Base-by-base conservation (phyloP, 2,797 vertebrate species). In the Mallotus villosus region DNA sequence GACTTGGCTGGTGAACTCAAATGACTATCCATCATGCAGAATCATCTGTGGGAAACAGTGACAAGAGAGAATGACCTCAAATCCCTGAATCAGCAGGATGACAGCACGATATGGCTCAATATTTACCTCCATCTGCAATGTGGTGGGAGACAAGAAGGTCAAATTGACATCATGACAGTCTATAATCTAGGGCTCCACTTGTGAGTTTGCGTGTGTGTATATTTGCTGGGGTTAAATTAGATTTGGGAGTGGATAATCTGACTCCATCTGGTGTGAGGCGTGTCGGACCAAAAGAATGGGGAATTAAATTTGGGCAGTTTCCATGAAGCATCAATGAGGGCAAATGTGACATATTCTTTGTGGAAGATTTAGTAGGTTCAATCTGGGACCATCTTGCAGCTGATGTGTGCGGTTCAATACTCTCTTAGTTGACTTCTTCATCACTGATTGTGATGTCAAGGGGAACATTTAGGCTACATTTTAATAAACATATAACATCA, bases 1-100 rank as follows among this genome's bases (percentile, higher is more conserved):
- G n/a, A n/a, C n/a, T n/a, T n/a, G n/a, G 12, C 64, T 27, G 46
- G 24, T 67, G 24, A 22, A 66, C 21, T 25, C 22, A 16, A 17
- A 24, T 25, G 63, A 65, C 79, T 72, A 74, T 80, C 77, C 83
- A 79, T 67, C 75, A 78, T 86, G 63, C 86, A 84, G 73, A 82
- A 81, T 62, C 77, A 80, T 34, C 63, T 69, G 2, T 4, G 24
- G 1, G 5, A 71, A n/a, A 80, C 60, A 41, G 14, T 12, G 59
- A 63, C 77, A 74, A 71, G 63, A 80, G 55, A 84, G 82, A 72
- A 78, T 90, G 87, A 91, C 85, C 84, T 77, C 76, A 37, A 37
- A 60, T 74, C 68, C 78, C 87, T 89, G 84, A 78, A 87, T 90
- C 86, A 87, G 87, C 85, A 86, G 74, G 73, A 68, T 81, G 75